Percentiles rank a stretch among this genome's conserved stretches.
Conservation (phyloP, 2,797 vertebrate genomes). For the Craterocephalus amniculus region DNA sequence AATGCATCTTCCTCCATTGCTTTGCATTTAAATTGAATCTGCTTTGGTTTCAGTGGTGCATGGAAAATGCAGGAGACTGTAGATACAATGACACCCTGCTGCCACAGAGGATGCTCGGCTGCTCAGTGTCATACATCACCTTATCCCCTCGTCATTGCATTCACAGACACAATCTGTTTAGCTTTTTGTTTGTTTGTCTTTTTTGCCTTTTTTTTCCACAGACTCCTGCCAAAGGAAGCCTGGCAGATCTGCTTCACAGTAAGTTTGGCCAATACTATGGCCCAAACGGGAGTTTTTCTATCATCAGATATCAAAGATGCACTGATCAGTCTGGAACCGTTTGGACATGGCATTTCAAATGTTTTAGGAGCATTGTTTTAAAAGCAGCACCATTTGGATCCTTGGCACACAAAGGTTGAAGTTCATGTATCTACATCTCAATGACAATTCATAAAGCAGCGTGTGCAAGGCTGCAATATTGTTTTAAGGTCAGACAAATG, state of each 20-base stretch:
- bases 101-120: slow-evolving; percentile 33
- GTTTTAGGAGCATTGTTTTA: background rate
- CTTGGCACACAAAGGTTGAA: background rate
- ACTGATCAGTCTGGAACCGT: background rate
- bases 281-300: background rate
- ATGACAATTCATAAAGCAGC: background rate
- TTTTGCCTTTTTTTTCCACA: slow-evolving; percentile 36
- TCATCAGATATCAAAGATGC: slow-evolving; percentile 9
- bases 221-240: slow-evolving; percentile 35
- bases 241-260: background rate
- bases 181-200: background rate
- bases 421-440: background rate
- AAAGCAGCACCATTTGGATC: background rate
- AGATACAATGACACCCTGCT: slow-evolving; percentile 50
- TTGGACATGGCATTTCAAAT: background rate
- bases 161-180: slow-evolving; percentile 28
- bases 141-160: slow-evolving; percentile 13
- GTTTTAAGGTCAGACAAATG: slow-evolving; percentile 26
- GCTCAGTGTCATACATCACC: slow-evolving; percentile 51
- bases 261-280: background rate
- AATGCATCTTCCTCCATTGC: slow-evolving; percentile 58
- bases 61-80: slow-evolving; percentile 45
- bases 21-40: slow-evolving; percentile 83
- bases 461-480: background rate
- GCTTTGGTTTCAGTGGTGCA: slow-evolving; percentile 23